phyloP scores from a whole-genome alignment of 2,797 vertebrate species.

The Oryzias sinensis region DNA sequence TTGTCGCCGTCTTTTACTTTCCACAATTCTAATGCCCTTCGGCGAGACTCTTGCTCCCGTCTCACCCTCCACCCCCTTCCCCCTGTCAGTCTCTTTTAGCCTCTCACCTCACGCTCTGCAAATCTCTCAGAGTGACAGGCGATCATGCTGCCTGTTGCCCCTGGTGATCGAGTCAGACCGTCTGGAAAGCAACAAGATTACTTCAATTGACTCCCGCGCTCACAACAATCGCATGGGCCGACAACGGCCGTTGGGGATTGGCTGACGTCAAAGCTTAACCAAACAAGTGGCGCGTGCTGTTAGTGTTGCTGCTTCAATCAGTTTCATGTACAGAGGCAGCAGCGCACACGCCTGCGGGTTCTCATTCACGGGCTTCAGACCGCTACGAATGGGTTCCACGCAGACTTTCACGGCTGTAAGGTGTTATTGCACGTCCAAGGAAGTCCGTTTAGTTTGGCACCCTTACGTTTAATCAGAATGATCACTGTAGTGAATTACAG shows the following conservation, averaged over 20 bases:
- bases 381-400: too few species aligned
- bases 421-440: too few species aligned
- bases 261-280: slow-evolving; percentile 45
- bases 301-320: slow-evolving; percentile 15
- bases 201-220: slow-evolving; percentile 4
- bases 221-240: slow-evolving; percentile 12
- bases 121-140: slow-evolving; percentile 36
- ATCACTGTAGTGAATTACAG: too few species aligned
- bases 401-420: too few species aligned
- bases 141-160: slow-evolving; percentile 28
- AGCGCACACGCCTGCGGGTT: neutral
- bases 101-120: slow-evolving; percentile 18
- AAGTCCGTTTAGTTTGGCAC: too few species aligned
- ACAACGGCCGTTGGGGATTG: slow-evolving; percentile 35
- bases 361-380: too few species aligned
- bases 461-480: too few species aligned
- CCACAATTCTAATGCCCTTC: slow-evolving; percentile 20
- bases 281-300: slow-evolving; percentile 17
- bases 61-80: slow-evolving; percentile 17
- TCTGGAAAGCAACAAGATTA: slow-evolving; percentile 21
- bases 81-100: slow-evolving; percentile 17
- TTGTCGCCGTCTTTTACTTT: neutral
- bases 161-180: slow-evolving; percentile 29
- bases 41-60: neutral
- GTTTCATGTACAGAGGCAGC: slow-evolving; percentile 1